These are phyloP conservation scores for Ecliptopera silaceata DNA, from an alignment of 2,888 invertebrate species.

Conservation along the genomic window DNA sequence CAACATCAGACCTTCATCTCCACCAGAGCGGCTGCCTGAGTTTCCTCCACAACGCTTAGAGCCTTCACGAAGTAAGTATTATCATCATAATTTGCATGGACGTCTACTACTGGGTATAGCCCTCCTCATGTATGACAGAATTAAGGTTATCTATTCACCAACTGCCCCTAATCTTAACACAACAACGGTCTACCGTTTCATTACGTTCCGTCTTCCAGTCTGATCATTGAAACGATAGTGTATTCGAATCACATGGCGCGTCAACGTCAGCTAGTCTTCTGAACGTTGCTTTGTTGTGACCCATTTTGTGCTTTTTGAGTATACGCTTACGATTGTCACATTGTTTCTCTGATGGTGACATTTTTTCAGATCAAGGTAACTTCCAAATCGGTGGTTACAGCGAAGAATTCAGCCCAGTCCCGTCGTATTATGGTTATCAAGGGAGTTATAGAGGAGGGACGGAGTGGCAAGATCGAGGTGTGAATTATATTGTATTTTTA, in stretches of 20 bases:
- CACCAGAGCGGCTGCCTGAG: slow-evolving; percentile 39
- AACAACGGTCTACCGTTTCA: too few species aligned
- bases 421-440: neutral
- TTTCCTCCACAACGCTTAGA: slow-evolving; percentile 47
- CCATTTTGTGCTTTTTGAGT: too few species aligned
- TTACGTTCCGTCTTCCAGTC: too few species aligned
- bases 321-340: neutral
- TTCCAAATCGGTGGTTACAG: slow-evolving; percentile 41
- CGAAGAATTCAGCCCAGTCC: neutral
- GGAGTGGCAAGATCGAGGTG: slow-evolving; percentile 10
- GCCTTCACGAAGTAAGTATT: slow-evolving; percentile 40
- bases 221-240: too few species aligned
- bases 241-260: too few species aligned
- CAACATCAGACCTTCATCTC: slow-evolving; percentile 41
- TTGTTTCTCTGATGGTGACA: neutral
- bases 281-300: too few species aligned
- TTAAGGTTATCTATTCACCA: too few species aligned
- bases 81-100: neutral
- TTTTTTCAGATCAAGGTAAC: slow-evolving; percentile 44
- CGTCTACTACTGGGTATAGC: too few species aligned
- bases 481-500: neutral
- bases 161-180: too few species aligned
- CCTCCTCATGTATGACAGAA: too few species aligned
- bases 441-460: neutral
- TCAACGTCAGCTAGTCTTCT: too few species aligned